phyloP scores from a whole-genome alignment of 2,113 vertebrate genomes.

The Aptenodytes patagonicus region DNA sequence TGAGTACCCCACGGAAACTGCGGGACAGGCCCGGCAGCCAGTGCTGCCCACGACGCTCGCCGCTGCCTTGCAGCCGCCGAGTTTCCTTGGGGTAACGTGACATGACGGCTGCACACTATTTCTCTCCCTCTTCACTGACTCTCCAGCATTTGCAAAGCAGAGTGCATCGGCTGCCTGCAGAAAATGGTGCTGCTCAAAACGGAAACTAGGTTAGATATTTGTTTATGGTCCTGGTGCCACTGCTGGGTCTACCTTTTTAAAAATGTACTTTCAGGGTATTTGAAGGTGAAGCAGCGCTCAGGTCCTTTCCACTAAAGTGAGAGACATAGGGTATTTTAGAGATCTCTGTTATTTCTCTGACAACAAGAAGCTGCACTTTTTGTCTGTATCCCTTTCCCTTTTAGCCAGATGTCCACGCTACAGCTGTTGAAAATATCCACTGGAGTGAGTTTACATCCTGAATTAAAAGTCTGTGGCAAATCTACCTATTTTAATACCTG shows the following conservation, averaged over 20 bases:
- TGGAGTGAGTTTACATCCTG: not conserved
- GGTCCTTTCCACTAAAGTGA: not conserved
- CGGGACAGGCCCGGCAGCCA: not conserved
- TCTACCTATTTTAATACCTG: not conserved
- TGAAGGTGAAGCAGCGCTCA: not conserved
- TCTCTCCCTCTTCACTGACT: not conserved
- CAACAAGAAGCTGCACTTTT: not conserved
- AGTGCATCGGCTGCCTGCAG: not conserved
- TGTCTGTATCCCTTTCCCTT: not conserved
- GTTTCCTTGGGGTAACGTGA: not conserved
- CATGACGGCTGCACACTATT: not conserved
- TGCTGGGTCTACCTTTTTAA: not conserved
- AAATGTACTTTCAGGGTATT: not conserved
- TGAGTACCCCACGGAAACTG: not conserved
- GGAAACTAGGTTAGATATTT: not conserved
- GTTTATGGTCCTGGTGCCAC: not conserved
- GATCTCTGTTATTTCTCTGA: not conserved
- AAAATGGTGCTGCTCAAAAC: not conserved
- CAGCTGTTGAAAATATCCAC: not conserved
- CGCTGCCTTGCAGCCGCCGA: not conserved
- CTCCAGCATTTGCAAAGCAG: not conserved
- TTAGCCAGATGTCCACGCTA: not conserved
- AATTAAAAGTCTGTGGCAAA: not conserved
- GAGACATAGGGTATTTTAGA: not conserved
- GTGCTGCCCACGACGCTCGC: accelerated